These are phyloP conservation scores for Andrena minutula DNA, from an alignment of 2,888 invertebrate species.

Conservation along the genomic window DNA sequence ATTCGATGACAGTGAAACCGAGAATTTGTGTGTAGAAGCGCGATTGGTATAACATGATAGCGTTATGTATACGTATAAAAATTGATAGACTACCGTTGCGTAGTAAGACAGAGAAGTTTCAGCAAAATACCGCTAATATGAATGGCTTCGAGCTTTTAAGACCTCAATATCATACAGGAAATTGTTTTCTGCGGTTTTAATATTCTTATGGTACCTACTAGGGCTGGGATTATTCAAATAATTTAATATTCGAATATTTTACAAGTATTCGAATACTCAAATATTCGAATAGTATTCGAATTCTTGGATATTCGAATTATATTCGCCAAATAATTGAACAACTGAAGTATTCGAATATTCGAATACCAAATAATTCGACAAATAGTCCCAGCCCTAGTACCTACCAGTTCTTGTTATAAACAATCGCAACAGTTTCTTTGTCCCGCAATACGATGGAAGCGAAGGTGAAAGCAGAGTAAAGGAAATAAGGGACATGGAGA, in stretches of 20 bases:
- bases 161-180: slow-evolving; percentile 40
- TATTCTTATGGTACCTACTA: background rate
- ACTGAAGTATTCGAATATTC: too few relatives aligned
- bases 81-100: slow-evolving; percentile 45
- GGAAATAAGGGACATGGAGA: background rate
- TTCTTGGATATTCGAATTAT: too few relatives aligned
- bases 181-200: slow-evolving; percentile 18
- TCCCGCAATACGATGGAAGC: slow-evolving; percentile 31
- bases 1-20: background rate
- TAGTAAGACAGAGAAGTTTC: slow-evolving; percentile 68
- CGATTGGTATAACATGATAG: background rate
- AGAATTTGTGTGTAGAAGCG: background rate
- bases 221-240: too few relatives aligned
- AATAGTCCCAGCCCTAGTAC: too few relatives aligned
- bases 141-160: slow-evolving; percentile 46
- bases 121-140: slow-evolving; percentile 48
- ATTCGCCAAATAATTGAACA: too few relatives aligned
- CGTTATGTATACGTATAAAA: background rate
- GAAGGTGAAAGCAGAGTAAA: background rate
- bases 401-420: slow-evolving; percentile 59
- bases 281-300: too few relatives aligned
- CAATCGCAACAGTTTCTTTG: background rate
- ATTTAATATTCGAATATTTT: too few relatives aligned
- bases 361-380: too few relatives aligned
- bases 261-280: too few relatives aligned